These are phyloP conservation scores for Mionectes olivaceus DNA, from an alignment of 2,797 vertebrate genomes.

Conservation along the genomic window DNA sequence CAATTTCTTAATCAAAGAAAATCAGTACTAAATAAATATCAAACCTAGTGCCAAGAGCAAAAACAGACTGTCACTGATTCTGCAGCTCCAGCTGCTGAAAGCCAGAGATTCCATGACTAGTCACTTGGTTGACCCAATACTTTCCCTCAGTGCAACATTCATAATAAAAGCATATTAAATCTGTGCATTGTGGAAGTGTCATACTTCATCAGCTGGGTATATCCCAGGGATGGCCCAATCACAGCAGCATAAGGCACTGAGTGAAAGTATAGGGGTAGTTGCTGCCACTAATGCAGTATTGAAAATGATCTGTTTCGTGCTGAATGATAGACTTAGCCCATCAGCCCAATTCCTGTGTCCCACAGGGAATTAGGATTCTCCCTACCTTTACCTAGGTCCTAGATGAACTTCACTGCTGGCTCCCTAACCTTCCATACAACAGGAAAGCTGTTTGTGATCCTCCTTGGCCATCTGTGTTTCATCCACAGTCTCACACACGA, in stretches of 20 bases:
- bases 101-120: neutral
- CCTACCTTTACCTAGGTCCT: neutral
- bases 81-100: neutral
- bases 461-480: conserved; percentile 12
- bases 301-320: neutral
- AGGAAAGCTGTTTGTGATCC: conserved; percentile 3
- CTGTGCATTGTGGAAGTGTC: neutral
- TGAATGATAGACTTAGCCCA: neutral
- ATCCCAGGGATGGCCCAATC: fast-evolving
- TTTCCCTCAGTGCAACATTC: fast-evolving
- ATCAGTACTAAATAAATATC: neutral
- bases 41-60: neutral
- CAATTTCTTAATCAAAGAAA: neutral
- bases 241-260: fast-evolving
- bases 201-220: neutral
- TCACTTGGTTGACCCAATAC: neutral
- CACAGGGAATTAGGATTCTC: neutral
- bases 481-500: neutral
- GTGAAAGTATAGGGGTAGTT: too few species aligned
- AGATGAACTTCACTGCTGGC: neutral
- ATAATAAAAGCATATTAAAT: neutral
- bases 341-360: neutral
- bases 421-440: neutral
- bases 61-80: neutral
- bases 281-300: fast-evolving